phyloP scores from a whole-genome alignment of 2,113 vertebrate species.

The Brachypodius melanocephalos region DNA sequence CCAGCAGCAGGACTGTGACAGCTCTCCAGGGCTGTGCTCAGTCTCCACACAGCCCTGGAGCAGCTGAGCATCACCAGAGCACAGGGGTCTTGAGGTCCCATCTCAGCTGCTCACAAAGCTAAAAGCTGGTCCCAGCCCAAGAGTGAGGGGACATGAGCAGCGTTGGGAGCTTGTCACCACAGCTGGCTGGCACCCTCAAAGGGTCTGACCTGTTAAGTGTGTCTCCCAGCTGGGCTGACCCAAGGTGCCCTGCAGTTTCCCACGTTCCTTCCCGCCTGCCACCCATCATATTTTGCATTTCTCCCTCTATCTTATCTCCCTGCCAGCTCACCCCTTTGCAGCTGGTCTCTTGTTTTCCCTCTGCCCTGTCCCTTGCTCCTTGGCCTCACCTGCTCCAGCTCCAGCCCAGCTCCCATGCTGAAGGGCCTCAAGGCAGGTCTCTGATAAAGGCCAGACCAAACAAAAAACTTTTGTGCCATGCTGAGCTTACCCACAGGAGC shows the following conservation, averaged over 20 bases:
- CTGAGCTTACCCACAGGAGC: background rate
- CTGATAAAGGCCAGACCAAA: constrained; percentile 68
- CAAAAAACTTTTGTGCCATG: constrained; percentile 49
- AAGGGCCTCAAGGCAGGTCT: constrained; percentile 23
- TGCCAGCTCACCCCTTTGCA: background rate
- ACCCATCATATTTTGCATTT: constrained; percentile 63
- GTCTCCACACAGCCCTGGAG: background rate
- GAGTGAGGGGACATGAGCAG: fast-evolving
- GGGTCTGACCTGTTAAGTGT: background rate
- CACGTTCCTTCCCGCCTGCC: background rate
- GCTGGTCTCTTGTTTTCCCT: constrained; percentile 56
- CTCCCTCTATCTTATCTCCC: constrained; percentile 58
- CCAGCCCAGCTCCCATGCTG: background rate
- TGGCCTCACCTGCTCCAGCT: constrained; percentile 39
- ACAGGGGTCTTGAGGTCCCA: background rate
- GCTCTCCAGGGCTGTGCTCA: background rate
- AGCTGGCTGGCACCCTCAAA: background rate
- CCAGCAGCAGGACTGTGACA: background rate
- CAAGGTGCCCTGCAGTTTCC: background rate
- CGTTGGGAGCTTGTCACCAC: background rate
- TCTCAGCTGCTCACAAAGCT: background rate
- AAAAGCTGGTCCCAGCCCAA: background rate
- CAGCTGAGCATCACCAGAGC: background rate
- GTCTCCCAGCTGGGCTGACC: background rate
- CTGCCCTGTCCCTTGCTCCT: background rate